phyloP scores from a whole-genome alignment of 2,888 invertebrate species.

The Thera britannica region DNA sequence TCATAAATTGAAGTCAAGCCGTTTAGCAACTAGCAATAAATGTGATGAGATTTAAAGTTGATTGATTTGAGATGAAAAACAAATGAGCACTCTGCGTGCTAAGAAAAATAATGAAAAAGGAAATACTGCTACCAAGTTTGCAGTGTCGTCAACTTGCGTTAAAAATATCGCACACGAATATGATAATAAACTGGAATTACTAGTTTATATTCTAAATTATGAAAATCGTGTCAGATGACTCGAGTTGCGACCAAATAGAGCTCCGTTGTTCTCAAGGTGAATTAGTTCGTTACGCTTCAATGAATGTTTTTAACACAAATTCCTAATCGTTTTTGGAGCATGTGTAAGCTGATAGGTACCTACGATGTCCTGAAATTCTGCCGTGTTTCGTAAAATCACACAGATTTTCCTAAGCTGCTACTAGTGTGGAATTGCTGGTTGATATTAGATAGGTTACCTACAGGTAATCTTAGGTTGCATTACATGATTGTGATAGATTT shows the following conservation, averaged over 20 bases:
- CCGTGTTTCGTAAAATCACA: no score
- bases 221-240: slow-evolving; percentile 17
- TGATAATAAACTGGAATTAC: slow-evolving; percentile 27
- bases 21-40: background rate
- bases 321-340: slow-evolving; percentile 31
- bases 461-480: background rate
- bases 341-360: background rate
- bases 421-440: no score
- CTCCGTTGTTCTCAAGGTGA: slow-evolving; percentile 53
- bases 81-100: background rate
- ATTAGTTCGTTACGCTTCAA: slow-evolving; percentile 46
- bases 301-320: slow-evolving; percentile 37
- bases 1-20: background rate
- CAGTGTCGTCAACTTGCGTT: slow-evolving; percentile 15
- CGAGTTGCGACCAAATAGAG: slow-evolving; percentile 24
- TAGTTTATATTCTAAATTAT: slow-evolving; percentile 29
- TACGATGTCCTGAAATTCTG: background rate
- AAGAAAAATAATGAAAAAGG: slow-evolving; percentile 14
- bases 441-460: no score
- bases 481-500: slow-evolving; percentile 2
- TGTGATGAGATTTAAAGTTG: background rate
- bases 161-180: slow-evolving; percentile 11
- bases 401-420: no score
- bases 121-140: slow-evolving; percentile 5
- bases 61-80: background rate